Percentiles rank a stretch among this genome's conserved stretches.
phyloP scores from a whole-genome alignment of 2,888 invertebrate genomes.

The Amphipoea oculea region DNA sequence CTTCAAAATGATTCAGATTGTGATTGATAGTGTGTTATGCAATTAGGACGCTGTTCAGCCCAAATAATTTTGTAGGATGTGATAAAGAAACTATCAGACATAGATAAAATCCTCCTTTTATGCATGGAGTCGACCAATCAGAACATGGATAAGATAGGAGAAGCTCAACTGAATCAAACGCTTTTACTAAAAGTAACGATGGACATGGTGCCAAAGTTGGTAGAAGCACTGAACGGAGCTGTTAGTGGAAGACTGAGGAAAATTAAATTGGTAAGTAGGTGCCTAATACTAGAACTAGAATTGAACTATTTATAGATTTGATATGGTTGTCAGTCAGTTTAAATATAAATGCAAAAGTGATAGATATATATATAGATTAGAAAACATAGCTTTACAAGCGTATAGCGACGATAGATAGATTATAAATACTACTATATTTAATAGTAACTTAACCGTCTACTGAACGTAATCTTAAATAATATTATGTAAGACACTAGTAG shows the following conservation, averaged over 20 bases:
- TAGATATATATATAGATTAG: no score
- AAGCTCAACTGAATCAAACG: slow-evolving; percentile 94
- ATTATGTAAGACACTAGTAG: no score
- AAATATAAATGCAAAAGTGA: background rate
- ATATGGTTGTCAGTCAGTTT: background rate
- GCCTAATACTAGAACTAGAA: background rate
- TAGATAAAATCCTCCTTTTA: slow-evolving; percentile 94
- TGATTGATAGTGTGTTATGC: no score
- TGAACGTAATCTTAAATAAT: no score
- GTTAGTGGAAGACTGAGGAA: slow-evolving; percentile 89
- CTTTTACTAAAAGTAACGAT: slow-evolving; percentile 94
- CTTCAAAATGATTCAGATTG: no score
- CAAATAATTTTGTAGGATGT: slow-evolving; percentile 85
- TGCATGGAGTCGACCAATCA: slow-evolving; percentile 87
- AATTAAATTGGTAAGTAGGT: slow-evolving; percentile 89
- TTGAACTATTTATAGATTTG: background rate
- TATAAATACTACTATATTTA: background rate
- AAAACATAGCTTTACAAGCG: no score
- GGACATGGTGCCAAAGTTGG: slow-evolving; percentile 92
- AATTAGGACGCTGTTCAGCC: background rate
- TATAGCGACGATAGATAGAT: background rate
- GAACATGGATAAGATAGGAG: slow-evolving; percentile 90
- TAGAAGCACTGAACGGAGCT: slow-evolving; percentile 88
- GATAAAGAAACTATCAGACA: slow-evolving; percentile 92
- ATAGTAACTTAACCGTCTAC: background rate